Base-by-base conservation (phyloP, 1,140 invertebrate species). In the Cydia splendana region DNA sequence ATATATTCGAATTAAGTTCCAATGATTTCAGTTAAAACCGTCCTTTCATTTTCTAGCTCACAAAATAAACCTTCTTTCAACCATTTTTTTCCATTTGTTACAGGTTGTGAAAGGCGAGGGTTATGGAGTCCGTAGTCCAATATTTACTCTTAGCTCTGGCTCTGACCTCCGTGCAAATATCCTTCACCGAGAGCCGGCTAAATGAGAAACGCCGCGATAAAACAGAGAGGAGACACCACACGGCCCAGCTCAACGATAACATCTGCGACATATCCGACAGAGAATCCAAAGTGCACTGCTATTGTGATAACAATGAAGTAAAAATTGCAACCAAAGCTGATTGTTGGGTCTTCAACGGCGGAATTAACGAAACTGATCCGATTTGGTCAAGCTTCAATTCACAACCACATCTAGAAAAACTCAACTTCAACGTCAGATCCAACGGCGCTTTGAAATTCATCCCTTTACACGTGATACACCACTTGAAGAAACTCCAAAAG, bases 351-450 rank as follows among this genome's bases (percentile, higher is more conserved):
- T 96, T 97, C 88, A 95, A 95, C 62, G 93, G 94, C 67, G 94
- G 94, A 4, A 93, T 96, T 65, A 93, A 94, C 0, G 93, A 93
- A 77, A 95, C 94, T 42, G 95, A 96, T 82, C 94, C 94, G 0
- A 94, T 96, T 38, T 97, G 96, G 96, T 89, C 91, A n/a, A 94
- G 95, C 76, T 97, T 97, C 85, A 93, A 92, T 57, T 95, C 95
- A 1, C 96, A 97, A 87, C 95, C 94, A 7, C 92, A 95, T 62
- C 83, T 97, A 45, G 93, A 95, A 80, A 95, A 95, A 78, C 89
- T 97, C 18, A 95, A 94, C 67, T 95, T 97, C 78, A 95, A 95
- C 81, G 94, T 97, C 0, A 94, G 95, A 78, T 94, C 94, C 0
- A 94, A 95, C 65, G 95, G 95, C 15, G 94, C 94, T 1, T 90